Evolutionary conservation across 1,140 invertebrate species (phyloP).

Genomic region (Hormaphis cornu): DNA sequence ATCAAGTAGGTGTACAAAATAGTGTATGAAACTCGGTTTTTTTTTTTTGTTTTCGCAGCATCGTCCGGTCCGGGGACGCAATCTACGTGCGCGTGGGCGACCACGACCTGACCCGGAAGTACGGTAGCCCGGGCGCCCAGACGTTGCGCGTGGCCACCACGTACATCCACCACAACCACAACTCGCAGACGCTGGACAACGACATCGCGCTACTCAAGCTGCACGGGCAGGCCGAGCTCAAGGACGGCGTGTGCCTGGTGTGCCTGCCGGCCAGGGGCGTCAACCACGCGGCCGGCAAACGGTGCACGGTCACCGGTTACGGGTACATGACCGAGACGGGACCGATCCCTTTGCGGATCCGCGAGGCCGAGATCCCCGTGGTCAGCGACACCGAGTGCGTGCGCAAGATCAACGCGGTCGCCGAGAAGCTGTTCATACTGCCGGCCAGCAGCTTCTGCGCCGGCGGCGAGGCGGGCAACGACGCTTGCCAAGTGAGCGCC

Average conservation of each 20-base stretch:
- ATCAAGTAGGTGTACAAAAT: not conserved
- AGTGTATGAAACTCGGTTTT: not conserved
- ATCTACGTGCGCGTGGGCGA: constrained; percentile 88
- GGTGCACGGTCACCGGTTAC: constrained; percentile 86
- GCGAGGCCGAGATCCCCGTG: constrained; percentile 85
- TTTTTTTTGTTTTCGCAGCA: constrained; percentile 55
- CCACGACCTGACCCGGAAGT: constrained; percentile 78
- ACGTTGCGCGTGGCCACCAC: constrained; percentile 80
- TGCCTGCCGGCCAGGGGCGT: constrained; percentile 80
- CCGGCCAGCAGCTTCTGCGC: constrained; percentile 88
- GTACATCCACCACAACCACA: constrained; percentile 94
- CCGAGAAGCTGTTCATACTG: constrained; percentile 85
- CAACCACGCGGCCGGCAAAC: constrained; percentile 72
- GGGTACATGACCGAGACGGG: constrained; percentile 93
- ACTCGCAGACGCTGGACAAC: constrained; percentile 89
- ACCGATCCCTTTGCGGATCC: constrained; percentile 75
- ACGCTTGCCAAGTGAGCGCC: constrained; percentile 74
- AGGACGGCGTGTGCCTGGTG: constrained; percentile 71
- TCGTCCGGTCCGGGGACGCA: constrained; percentile 78
- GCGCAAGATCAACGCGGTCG: constrained; percentile 83
- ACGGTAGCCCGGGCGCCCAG: constrained; percentile 77
- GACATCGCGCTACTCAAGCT: constrained; percentile 90
- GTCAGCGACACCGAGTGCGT: constrained; percentile 87
- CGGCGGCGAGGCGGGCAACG: constrained; percentile 82
- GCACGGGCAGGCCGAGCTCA: constrained; percentile 78